Conservation (phyloP, 2,113 vertebrate species). For the Pica pica region DNA sequence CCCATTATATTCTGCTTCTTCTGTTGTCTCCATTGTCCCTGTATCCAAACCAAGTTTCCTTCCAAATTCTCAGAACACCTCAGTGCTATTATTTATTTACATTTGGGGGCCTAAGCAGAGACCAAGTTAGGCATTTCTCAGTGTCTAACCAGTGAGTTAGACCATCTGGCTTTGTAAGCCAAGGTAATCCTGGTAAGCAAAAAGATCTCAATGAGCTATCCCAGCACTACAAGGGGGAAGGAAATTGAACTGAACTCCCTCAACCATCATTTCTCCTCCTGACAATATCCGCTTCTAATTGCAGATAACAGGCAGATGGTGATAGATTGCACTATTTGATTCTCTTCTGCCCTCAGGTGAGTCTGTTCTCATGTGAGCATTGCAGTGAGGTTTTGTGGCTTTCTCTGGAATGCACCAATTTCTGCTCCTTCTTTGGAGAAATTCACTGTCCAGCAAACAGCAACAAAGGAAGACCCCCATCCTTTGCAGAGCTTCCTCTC, state of each 20-base stretch:
- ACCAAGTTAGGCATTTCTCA: background rate
- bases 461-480: background rate
- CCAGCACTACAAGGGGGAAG: background rate
- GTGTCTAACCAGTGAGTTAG: background rate
- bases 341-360: background rate
- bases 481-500: background rate
- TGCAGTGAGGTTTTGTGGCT: background rate
- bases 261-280: background rate
- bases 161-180: background rate
- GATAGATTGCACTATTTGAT: background rate
- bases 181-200: background rate
- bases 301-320: background rate
- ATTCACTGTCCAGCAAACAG: background rate
- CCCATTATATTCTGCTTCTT: background rate
- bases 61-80: background rate
- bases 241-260: background rate
- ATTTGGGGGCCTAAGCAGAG: background rate
- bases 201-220: background rate
- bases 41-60: background rate
- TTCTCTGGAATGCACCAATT: background rate
- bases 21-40: background rate
- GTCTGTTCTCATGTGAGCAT: background rate
- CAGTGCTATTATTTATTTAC: background rate
- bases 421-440: background rate
- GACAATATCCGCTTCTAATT: background rate